A percentile compares a stretch with the other conserved stretches of the same genome.
These are phyloP conservation scores for Danio choprae DNA, from an alignment of 2,797 vertebrate species.

Conservation along the genomic window DNA sequence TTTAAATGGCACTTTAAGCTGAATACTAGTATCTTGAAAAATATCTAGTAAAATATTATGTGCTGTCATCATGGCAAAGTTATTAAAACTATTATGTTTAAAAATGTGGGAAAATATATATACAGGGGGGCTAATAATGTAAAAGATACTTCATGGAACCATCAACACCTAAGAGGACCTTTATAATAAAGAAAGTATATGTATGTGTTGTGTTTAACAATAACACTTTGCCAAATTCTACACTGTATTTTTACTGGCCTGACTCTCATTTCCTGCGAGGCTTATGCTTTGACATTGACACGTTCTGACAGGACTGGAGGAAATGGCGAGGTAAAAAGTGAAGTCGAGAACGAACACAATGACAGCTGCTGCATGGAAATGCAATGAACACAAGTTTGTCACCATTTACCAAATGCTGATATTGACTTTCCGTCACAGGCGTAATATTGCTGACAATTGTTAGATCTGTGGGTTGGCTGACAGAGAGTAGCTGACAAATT, in stretches of 20 bases:
- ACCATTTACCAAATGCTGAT: slow-evolving; percentile 62
- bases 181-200: too few species aligned
- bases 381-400: slow-evolving; percentile 64
- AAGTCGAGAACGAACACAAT: slow-evolving; percentile 45
- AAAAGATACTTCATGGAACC: too few species aligned
- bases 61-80: too few species aligned
- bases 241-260: neutral
- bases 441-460: slow-evolving; percentile 65
- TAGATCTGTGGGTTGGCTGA: slow-evolving; percentile 67
- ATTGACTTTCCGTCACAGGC: slow-evolving; percentile 70
- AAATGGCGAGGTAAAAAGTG: slow-evolving; percentile 56
- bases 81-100: too few species aligned
- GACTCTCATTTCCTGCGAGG: neutral
- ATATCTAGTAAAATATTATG: too few species aligned
- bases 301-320: slow-evolving; percentile 65
- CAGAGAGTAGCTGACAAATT: slow-evolving; percentile 52
- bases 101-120: too few species aligned
- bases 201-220: neutral
- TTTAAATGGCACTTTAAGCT: too few species aligned
- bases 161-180: too few species aligned
- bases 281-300: slow-evolving; percentile 65
- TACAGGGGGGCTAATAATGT: too few species aligned
- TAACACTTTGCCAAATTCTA: neutral
- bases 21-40: too few species aligned
- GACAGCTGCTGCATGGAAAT: slow-evolving; percentile 50